Evolutionary conservation across 2,113 vertebrate genomes (phyloP), one percentile per base, ranked within the genome.

Genomic region (Zosterops lateralis): DNA sequence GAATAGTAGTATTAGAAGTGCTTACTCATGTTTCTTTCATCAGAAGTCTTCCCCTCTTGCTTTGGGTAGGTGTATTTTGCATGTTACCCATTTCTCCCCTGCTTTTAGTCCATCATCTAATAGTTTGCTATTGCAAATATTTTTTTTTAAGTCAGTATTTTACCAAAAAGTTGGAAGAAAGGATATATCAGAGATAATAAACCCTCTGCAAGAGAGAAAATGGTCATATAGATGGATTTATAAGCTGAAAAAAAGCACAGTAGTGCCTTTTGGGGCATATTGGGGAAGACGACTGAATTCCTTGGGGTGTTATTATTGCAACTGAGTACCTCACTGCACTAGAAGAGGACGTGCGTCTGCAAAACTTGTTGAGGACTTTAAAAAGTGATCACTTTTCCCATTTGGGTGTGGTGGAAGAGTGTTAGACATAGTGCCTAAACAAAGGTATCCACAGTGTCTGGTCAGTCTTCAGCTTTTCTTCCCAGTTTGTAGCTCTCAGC

Each of bases 361-460:
- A 75, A 47, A 29, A 38, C 29, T 26, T 66, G 15, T 26, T 62
- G 29, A 61, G 32, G 56, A 45, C 28, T 81, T 70, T 48, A 20
- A 29, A n/a, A 86, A 83, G 42, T 53, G 47, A 38, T 45, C 18
- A 24, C 38, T 38, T 38, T 38, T 1, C 1, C 5, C 1, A 0
- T 75, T 44, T 40, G 7, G 22, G 4, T 48, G 31, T 0, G 3
- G 4, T 40, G 42, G 26, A 67, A 70, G 2, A 50, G 17, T 64
- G 21, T 36, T 58, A 36, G 80, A 58, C 40, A 45, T 12, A 7
- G 10, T 18, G n/a, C 32, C 19, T 40, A 34, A 53, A 72, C 5
- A 4, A 47, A 71, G 10, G 28, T 8, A 58, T 9, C 0, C 12
- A 14, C 15, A 24, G 12, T 22, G 54, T 75, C 47, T 66, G 20